phyloP scores from a whole-genome alignment of 2,888 invertebrate genomes.

The Euplexia lucipara region DNA sequence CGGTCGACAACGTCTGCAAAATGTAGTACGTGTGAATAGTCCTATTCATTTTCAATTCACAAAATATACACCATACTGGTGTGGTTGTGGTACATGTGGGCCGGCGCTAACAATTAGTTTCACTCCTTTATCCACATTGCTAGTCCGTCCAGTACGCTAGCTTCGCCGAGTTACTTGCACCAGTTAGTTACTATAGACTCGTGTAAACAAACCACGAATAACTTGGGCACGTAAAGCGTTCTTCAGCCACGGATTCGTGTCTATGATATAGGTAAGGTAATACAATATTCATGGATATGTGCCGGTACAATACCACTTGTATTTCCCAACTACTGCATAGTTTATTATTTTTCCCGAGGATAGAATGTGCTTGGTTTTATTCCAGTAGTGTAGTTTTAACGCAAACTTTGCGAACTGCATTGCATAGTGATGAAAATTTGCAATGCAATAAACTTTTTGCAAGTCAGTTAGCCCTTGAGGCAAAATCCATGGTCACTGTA shows the following conservation, averaged over 20 bases:
- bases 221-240: neutral
- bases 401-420: neutral
- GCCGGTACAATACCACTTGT: neutral
- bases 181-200: neutral
- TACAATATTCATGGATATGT: constrained; percentile 15
- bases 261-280: neutral
- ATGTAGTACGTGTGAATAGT: no score
- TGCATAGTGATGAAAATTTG: neutral
- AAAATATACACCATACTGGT: no score
- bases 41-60: no score
- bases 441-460: neutral
- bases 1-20: no score
- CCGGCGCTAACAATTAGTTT: no score
- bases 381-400: neutral
- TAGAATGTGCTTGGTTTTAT: neutral
- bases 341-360: neutral
- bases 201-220: neutral
- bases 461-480: no score
- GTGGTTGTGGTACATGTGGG: no score
- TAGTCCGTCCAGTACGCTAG: no score
- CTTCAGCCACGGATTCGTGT: neutral
- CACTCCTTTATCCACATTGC: no score
- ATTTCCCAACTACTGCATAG: neutral
- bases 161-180: neutral
- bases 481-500: no score